phyloP scores from a whole-genome alignment of 2,113 vertebrate species.

The Entelurus aequoreus region DNA sequence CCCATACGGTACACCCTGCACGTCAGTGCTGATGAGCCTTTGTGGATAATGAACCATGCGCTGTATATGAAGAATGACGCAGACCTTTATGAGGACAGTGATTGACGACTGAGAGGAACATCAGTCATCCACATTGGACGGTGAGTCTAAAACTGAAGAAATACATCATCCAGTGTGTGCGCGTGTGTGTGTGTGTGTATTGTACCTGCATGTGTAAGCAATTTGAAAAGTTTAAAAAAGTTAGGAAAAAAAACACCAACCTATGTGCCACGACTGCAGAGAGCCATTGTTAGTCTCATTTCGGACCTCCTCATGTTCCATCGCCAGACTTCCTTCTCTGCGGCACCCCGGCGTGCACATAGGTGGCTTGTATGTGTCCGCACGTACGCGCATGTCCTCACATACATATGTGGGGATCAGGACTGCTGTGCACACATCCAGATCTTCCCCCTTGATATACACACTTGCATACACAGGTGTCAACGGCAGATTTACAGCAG shows the following conservation, averaged over 20 bases:
- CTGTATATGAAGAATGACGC: neutral
- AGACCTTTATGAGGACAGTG: conserved; percentile 9
- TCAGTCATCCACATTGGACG: neutral
- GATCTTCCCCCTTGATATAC: conserved; percentile 5
- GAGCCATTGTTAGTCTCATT: conserved; percentile 49
- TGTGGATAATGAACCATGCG: neutral
- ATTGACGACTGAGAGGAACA: neutral
- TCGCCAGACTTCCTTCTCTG: conserved; percentile 42
- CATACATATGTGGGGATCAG: conserved; percentile 1
- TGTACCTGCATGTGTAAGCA: neutral
- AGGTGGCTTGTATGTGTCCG: neutral
- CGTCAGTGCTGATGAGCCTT: neutral
- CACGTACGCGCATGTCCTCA: conserved; percentile 10
- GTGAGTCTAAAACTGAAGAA: neutral
- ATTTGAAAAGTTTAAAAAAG: conserved; percentile 14
- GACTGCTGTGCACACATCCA: neutral
- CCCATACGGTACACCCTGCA: neutral
- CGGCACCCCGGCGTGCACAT: neutral
- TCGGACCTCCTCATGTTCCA: conserved; percentile 51
- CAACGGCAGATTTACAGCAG: conserved; percentile 27
- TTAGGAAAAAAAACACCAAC: conserved; percentile 33
- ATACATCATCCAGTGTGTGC: neutral
- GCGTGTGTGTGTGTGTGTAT: neutral
- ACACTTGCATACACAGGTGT: conserved; percentile 26
- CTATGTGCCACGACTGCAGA: conserved; percentile 48